Evolutionary conservation across 1,140 invertebrate genomes (phyloP).

Genomic region (Trichomalopsis sarcophagae): DNA sequence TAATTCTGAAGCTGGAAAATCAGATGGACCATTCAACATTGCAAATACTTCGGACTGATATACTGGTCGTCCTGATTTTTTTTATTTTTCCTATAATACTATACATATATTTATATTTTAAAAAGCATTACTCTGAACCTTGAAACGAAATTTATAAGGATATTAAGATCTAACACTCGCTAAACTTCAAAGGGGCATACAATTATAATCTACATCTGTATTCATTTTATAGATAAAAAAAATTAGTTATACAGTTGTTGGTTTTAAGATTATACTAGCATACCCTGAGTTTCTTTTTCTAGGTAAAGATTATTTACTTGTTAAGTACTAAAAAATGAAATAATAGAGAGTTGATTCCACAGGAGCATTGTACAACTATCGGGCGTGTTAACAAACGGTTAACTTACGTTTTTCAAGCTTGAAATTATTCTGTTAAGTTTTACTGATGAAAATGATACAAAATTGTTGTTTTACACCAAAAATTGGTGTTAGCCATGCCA

Average conservation of each 20-base stretch:
- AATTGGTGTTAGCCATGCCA: background rate
- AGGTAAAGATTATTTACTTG: background rate
- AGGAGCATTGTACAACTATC: background rate
- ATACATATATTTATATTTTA: background rate
- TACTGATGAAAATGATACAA: background rate
- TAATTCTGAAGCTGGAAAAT: constrained; percentile 28
- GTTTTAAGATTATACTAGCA: background rate
- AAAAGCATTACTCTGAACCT: background rate
- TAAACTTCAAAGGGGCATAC: too few relatives aligned
- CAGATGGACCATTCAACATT: constrained; percentile 21
- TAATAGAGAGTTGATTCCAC: background rate
- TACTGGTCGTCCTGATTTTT: background rate
- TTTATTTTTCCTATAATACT: background rate
- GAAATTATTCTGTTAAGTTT: background rate
- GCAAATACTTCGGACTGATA: constrained; percentile 16
- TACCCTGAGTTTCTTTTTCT: background rate
- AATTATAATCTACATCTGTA: too few relatives aligned
- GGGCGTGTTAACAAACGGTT: background rate
- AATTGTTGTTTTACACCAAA: background rate
- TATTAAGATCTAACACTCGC: too few relatives aligned
- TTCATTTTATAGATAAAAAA: too few relatives aligned
- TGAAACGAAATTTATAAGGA: background rate
- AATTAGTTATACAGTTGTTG: too few relatives aligned
- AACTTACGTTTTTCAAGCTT: background rate
- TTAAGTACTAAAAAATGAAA: background rate